Conservation (phyloP, 2,113 vertebrate species). For the Orientallactaga bullata region DNA sequence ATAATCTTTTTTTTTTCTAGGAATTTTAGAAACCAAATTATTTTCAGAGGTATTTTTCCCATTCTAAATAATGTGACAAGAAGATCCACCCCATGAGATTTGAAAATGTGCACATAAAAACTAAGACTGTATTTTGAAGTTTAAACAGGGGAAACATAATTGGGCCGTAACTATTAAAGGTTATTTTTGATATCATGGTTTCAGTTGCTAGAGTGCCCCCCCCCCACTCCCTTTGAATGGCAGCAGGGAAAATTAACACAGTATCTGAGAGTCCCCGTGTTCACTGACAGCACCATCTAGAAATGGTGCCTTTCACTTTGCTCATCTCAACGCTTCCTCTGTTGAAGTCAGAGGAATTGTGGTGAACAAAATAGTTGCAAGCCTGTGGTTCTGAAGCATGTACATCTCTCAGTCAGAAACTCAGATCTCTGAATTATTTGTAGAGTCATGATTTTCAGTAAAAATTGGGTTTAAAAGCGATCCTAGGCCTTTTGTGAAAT, state of each 20-base stretch:
- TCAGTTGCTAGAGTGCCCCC: background rate
- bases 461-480: background rate
- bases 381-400: background rate
- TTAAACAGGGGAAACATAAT: conserved; percentile 10
- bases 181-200: conserved; percentile 28
- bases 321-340: background rate
- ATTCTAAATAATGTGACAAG: conserved; percentile 56
- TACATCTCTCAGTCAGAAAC: background rate
- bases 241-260: conserved; percentile 44
- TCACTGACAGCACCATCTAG: background rate
- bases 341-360: background rate
- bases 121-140: conserved; percentile 54
- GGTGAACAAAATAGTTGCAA: background rate
- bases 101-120: conserved; percentile 68
- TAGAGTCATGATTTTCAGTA: background rate
- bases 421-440: conserved; percentile 5
- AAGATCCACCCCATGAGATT: background rate
- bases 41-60: conserved; percentile 51
- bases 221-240: conserved; percentile 8
- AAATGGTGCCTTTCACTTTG: background rate
- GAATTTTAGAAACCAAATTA: conserved; percentile 70
- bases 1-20: conserved; percentile 48
- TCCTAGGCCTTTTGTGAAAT: conserved; percentile 32
- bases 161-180: background rate
- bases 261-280: background rate